Evolutionary conservation across 2,797 vertebrate genomes (phyloP).

Genomic region (Rhabdomys pumilio): DNA sequence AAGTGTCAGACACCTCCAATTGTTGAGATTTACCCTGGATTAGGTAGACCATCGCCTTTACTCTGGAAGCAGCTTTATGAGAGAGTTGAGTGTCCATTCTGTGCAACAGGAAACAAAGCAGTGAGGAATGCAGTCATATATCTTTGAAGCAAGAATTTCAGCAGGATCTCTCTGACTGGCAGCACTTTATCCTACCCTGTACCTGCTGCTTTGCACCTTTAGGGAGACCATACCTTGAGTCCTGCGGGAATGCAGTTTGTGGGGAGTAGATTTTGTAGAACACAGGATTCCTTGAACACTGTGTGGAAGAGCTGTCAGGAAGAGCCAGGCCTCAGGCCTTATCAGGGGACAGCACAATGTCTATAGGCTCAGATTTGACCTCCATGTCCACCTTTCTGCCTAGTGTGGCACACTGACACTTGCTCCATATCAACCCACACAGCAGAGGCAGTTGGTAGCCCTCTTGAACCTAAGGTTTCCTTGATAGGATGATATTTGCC

Average conservation of each 20-base stretch:
- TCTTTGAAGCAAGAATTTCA: not conserved
- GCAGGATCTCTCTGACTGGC: not conserved
- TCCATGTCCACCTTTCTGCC: not conserved
- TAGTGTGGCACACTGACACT: not conserved
- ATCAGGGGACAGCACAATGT: not conserved
- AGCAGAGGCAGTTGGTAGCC: accelerated
- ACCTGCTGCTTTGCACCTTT: not conserved
- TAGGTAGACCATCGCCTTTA: not conserved
- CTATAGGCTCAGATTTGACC: not conserved
- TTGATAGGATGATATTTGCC: not conserved
- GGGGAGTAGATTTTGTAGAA: not conserved
- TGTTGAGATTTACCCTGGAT: not conserved
- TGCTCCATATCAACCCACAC: not conserved
- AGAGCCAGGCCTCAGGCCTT: not conserved
- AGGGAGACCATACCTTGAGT: not conserved
- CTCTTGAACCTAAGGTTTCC: accelerated
- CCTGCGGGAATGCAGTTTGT: not conserved
- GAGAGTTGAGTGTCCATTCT: not conserved
- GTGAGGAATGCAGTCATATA: not conserved
- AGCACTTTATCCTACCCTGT: not conserved
- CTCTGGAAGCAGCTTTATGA: not conserved
- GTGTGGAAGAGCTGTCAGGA: not conserved
- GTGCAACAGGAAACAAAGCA: not conserved
- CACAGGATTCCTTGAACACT: not conserved
- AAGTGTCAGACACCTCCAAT: not conserved